These are phyloP conservation scores for Forbesichthys papilliferus DNA, from an alignment of 2,113 vertebrate species.

Conservation along the genomic window DNA sequence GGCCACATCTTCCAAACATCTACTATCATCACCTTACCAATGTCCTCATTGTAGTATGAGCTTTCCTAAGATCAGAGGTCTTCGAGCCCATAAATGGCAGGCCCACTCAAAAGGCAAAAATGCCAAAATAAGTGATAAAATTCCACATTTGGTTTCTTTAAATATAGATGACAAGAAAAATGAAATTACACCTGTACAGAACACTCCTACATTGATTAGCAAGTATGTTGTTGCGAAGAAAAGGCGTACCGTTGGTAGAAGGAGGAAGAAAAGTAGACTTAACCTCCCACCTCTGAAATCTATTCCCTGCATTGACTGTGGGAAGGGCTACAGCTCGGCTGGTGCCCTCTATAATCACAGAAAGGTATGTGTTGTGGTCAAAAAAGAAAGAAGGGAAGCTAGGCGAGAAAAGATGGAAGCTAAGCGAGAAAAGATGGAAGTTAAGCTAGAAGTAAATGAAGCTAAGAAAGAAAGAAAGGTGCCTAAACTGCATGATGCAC, in stretches of 20 bases:
- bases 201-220: not conserved
- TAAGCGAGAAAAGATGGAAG: slow-evolving; percentile 6
- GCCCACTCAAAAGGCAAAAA: slow-evolving; percentile 55
- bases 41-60: slow-evolving; percentile 69
- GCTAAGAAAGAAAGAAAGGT: no score
- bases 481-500: no score
- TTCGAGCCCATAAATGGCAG: slow-evolving; percentile 76
- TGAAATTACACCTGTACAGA: not conserved
- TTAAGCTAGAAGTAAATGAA: slow-evolving; percentile 4
- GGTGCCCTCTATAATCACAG: slow-evolving; percentile 45
- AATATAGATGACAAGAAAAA: not conserved
- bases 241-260: not conserved
- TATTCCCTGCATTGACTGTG: slow-evolving; percentile 38
- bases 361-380: slow-evolving; percentile 28
- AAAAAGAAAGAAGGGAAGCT: slow-evolving; percentile 1
- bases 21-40: slow-evolving; percentile 44
- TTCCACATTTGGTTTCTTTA: not conserved
- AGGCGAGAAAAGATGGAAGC: slow-evolving; percentile 12
- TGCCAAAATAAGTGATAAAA: slow-evolving; percentile 1
- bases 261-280: slow-evolving; percentile 2
- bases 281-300: slow-evolving; percentile 20
- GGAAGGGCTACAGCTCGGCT: slow-evolving; percentile 44
- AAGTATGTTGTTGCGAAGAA: not conserved
- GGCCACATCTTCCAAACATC: slow-evolving; percentile 4
- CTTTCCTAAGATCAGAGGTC: slow-evolving; percentile 68